Conservation (phyloP, 2,113 vertebrate genomes). For the Hydrochoerus hydrochaeris region DNA sequence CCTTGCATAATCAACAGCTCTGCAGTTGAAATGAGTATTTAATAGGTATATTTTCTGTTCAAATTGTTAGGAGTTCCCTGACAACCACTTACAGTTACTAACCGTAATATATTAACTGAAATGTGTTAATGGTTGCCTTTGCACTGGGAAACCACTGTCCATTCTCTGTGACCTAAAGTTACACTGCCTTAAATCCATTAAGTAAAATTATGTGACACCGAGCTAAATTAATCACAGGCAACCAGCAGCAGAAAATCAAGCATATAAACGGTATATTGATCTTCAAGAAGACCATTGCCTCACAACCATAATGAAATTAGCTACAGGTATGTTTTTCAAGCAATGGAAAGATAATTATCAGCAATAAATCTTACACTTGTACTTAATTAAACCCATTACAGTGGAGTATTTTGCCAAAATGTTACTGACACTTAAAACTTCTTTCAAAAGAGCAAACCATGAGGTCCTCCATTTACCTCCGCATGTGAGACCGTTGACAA, state of each 20-base stretch:
- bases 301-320: slow-evolving; percentile 71
- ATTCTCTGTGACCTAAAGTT: slow-evolving; percentile 53
- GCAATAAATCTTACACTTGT: slow-evolving; percentile 76
- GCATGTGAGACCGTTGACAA: neutral
- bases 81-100: slow-evolving; percentile 21
- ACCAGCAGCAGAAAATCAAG: slow-evolving; percentile 72
- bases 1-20: neutral
- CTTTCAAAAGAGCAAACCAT: slow-evolving; percentile 65
- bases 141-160: slow-evolving; percentile 76
- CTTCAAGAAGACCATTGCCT: slow-evolving; percentile 61
- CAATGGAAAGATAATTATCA: slow-evolving; percentile 70
- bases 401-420: slow-evolving; percentile 60
- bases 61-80: neutral
- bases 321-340: slow-evolving; percentile 77
- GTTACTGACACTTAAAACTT: slow-evolving; percentile 52
- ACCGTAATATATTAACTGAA: slow-evolving; percentile 79
- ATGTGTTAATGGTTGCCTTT: slow-evolving; percentile 65
- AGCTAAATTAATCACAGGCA: slow-evolving; percentile 80
- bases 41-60: neutral
- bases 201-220: slow-evolving; percentile 78
- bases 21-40: neutral
- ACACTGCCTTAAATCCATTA: slow-evolving; percentile 78
- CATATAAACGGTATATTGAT: slow-evolving; percentile 82
- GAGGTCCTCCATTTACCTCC: neutral
- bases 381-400: slow-evolving; percentile 75